A percentile compares a stretch with the other conserved stretches of the same genome.
Conservation (phyloP, 2,888 invertebrate species). For the Eustalomyia histrio region DNA sequence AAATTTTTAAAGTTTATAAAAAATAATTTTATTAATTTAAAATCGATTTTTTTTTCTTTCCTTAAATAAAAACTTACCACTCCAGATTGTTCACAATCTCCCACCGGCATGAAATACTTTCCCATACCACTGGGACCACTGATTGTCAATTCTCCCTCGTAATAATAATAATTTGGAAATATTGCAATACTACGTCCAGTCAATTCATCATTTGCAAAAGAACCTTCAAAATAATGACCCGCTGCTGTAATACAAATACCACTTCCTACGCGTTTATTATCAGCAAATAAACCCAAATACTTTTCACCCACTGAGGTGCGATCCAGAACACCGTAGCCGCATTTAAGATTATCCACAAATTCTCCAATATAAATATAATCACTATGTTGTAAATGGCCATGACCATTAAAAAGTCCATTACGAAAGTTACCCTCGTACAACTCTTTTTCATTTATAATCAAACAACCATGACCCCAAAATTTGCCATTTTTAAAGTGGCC, state of each 20-base stretch:
- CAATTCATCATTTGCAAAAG: slow-evolving; percentile 88
- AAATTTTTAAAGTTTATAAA: too few species aligned
- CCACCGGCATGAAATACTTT: slow-evolving; percentile 87
- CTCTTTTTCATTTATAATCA: slow-evolving; percentile 86
- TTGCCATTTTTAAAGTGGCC: slow-evolving; percentile 85
- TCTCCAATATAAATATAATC: slow-evolving; percentile 94
- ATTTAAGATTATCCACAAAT: slow-evolving; percentile 87
- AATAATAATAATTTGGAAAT: slow-evolving; percentile 92
- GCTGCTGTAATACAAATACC: slow-evolving; percentile 93
- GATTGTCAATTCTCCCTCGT: slow-evolving; percentile 92
- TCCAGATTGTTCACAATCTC: slow-evolving; percentile 81
- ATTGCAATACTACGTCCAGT: slow-evolving; percentile 93
- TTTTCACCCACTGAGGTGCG: slow-evolving; percentile 92
- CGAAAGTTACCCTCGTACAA: slow-evolving; percentile 93
- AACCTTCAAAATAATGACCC: slow-evolving; percentile 94
- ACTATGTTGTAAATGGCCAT: slow-evolving; percentile 90
- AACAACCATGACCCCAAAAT: slow-evolving; percentile 88
- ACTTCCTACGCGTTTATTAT: slow-evolving; percentile 90
- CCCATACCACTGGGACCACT: slow-evolving; percentile 91
- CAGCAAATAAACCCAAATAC: slow-evolving; percentile 93
- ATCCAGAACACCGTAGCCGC: slow-evolving; percentile 94
- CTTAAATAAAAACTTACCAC: slow-evolving; percentile 60
- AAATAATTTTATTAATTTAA: too few species aligned
- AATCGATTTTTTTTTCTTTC: too few species aligned
- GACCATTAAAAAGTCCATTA: slow-evolving; percentile 90